Base-by-base conservation (phyloP, 2,113 vertebrate species). In the Thunnus thynnus region DNA sequence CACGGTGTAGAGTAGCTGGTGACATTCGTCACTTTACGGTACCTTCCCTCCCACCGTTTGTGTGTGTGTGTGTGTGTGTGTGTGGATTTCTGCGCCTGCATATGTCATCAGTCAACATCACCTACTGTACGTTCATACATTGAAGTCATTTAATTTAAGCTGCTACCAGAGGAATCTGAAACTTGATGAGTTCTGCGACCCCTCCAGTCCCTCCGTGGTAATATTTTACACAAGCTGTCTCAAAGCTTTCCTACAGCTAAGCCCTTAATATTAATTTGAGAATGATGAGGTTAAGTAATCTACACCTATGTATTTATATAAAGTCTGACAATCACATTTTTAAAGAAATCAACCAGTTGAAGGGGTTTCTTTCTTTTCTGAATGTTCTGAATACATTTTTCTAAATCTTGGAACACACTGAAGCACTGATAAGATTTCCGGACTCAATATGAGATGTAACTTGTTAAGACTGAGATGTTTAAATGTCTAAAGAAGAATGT, bases 131-230 rank as follows among this genome's bases (percentile, higher is more conserved):
- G 57, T 80, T 16, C 58, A n/a, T 58, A 55, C 47, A 52, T 46
- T 27, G 20, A 27, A 76, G 85, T 82, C 73, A 78, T 86, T 89
- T 89, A 74, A 86, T 89, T 85, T 78, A 72, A 89, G 83, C 52
- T 64, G 13, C 76, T 66, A 55, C 76, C 79, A 30, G 68, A 22
- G 84, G 84, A 86, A 75, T 88, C 76, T 76, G 66, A 87, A 84
- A 85, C 84, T 83, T 74, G 82, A 89, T 88, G 90, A 85, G 76
- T 86, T 83, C 68, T 60, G 22, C 55, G 14, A 72, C 78, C 72
- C 48, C 22, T 16, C 5, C 17, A 32, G 50, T 88, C 84, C 82
- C 86, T 75, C 67, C 3, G 56, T 36, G 10, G 65, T 36, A 72
- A 84, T 91, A 79, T 83, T 83, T 89, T 50, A 83, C 60, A 76